phyloP scores from a whole-genome alignment of 2,113 vertebrate genomes.

The Actenoides lindsayi region DNA sequence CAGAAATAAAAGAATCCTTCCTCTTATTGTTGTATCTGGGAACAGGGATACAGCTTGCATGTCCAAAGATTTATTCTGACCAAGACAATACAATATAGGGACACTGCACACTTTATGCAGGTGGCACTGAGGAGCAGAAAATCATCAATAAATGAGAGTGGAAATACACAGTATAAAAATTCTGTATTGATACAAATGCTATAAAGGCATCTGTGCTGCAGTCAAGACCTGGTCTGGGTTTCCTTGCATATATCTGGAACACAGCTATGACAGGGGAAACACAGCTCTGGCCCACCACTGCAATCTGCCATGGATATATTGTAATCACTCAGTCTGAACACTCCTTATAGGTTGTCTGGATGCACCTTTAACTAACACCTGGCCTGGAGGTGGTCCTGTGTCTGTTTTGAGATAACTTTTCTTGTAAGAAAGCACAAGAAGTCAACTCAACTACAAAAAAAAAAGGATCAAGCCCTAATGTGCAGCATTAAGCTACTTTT shows the following conservation, averaged over 20 bases:
- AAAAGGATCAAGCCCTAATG: neutral
- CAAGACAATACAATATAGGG: neutral
- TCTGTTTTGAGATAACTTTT: neutral
- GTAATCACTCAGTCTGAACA: neutral
- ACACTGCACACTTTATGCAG: neutral
- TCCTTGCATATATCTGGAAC: neutral
- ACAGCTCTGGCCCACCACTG: neutral
- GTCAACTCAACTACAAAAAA: neutral
- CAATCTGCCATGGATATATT: neutral
- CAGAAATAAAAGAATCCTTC: neutral
- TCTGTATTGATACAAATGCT: neutral
- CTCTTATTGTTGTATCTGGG: neutral
- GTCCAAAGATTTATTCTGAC: neutral
- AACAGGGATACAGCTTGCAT: fast-evolving
- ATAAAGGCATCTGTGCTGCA: neutral
- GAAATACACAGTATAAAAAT: neutral
- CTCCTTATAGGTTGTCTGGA: neutral
- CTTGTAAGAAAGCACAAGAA: neutral
- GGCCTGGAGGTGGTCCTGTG: neutral
- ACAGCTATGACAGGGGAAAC: neutral
- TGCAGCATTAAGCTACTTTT: neutral
- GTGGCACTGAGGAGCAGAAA: neutral
- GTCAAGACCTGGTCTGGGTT: fast-evolving
- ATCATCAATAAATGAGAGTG: neutral
- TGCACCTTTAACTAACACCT: neutral